These are phyloP conservation scores for Aphelocoma coerulescens DNA, from an alignment of 2,113 vertebrate species.

Conservation along the genomic window DNA sequence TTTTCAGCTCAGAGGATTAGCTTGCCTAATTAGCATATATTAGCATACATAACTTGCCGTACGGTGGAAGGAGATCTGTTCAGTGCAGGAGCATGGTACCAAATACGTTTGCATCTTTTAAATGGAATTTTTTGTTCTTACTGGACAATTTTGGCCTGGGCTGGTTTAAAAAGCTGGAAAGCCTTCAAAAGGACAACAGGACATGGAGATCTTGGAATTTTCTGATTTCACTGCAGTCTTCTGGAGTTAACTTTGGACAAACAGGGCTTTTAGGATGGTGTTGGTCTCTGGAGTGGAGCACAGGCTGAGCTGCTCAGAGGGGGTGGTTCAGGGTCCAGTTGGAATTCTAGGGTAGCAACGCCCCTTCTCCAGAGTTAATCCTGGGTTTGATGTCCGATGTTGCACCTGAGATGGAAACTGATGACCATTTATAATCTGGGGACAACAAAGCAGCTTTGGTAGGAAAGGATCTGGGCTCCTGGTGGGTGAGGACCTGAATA, in stretches of 20 bases:
- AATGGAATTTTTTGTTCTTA: not conserved
- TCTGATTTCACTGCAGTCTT: not conserved
- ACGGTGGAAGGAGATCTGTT: not conserved
- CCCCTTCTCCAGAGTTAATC: not conserved
- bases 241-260: not conserved
- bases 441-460: not conserved
- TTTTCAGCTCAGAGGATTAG: slow-evolving; percentile 11
- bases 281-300: not conserved
- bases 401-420: not conserved
- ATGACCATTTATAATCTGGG: rapidly evolving
- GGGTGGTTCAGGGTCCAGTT: not conserved
- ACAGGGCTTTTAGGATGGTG: not conserved
- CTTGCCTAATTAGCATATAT: not conserved
- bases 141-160: not conserved
- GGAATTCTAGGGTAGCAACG: not conserved
- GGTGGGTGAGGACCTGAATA: not conserved
- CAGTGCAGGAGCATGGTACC: not conserved
- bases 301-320: not conserved
- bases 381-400: not conserved
- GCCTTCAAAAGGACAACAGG: not conserved
- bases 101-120: not conserved
- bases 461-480: not conserved
- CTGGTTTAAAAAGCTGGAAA: not conserved
- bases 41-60: not conserved
- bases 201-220: not conserved